Conservation (phyloP, 2,888 invertebrate species). For the Amphipyra tragopoginis region DNA sequence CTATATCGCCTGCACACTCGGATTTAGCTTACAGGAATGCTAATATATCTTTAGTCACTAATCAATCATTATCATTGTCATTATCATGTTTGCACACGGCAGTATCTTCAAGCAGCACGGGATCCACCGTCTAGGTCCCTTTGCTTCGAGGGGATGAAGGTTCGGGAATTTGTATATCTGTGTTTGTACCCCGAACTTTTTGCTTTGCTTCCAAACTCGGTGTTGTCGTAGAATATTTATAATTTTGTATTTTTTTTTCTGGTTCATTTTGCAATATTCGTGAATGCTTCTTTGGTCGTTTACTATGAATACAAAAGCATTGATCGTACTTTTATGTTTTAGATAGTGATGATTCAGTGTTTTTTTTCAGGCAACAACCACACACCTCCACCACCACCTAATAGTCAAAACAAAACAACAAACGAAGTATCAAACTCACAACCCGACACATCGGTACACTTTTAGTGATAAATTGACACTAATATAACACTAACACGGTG, state of each 20-base stretch:
- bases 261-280: slow-evolving; percentile 32
- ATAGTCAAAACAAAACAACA: slow-evolving; percentile 77
- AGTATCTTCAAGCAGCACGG: slow-evolving; percentile 84
- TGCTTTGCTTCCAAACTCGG: slow-evolving; percentile 59
- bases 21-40: slow-evolving; percentile 87
- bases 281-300: slow-evolving; percentile 36
- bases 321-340: slow-evolving; percentile 43
- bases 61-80: slow-evolving; percentile 77
- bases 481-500: slow-evolving; percentile 66
- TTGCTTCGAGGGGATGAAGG: slow-evolving; percentile 82
- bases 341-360: slow-evolving; percentile 58
- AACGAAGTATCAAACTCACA: slow-evolving; percentile 72
- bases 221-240: slow-evolving; percentile 57
- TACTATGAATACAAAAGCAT: slow-evolving; percentile 21
- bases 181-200: slow-evolving; percentile 58
- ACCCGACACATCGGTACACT: slow-evolving; percentile 82
- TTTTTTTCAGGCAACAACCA: slow-evolving; percentile 83
- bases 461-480: slow-evolving; percentile 63
- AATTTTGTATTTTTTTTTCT: slow-evolving; percentile 23
- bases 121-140: slow-evolving; percentile 82
- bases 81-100: slow-evolving; percentile 78
- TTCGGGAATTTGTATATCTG: slow-evolving; percentile 73
- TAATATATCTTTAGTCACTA: slow-evolving; percentile 77
- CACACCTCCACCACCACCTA: slow-evolving; percentile 70
- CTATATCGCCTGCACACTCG: slow-evolving; percentile 87